Evolutionary conservation across 2,113 vertebrate genomes (phyloP).

Genomic region (Atherinomorus stipes): DNA sequence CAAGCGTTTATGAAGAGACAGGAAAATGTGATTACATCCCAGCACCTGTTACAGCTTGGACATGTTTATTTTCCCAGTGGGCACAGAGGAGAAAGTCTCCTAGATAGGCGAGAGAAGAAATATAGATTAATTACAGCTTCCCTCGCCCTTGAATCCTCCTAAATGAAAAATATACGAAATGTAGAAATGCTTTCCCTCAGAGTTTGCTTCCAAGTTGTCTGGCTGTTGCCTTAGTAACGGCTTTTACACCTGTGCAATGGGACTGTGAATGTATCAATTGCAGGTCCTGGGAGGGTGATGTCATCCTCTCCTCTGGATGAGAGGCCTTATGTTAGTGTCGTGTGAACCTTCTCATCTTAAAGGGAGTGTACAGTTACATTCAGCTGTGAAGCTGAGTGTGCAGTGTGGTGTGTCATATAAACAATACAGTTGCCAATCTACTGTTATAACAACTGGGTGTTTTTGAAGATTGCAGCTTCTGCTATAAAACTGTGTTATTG

Average conservation of each 20-base stretch:
- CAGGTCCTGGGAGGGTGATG: conserved; percentile 23
- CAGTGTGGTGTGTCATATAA: conserved; percentile 32
- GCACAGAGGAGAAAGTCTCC: conserved; percentile 24
- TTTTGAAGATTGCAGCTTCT: conserved; percentile 17
- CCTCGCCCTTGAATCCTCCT: background rate
- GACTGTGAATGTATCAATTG: conserved; percentile 32
- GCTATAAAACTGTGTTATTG: conserved; percentile 25
- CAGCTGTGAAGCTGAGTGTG: conserved; percentile 42
- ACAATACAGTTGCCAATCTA: conserved; percentile 21
- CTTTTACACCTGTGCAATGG: conserved; percentile 57
- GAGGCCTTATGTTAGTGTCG: conserved; percentile 25
- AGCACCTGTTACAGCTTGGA: conserved; percentile 61
- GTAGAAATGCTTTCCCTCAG: conserved; percentile 17
- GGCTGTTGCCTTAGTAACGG: conserved; percentile 28
- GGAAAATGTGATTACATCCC: conserved; percentile 36
- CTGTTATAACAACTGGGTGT: conserved; percentile 26
- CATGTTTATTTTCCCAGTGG: conserved; percentile 37
- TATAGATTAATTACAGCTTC: conserved; percentile 19
- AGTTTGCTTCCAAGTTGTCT: conserved; percentile 28
- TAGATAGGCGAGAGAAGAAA: conserved; percentile 12
- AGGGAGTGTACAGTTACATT: conserved; percentile 30
- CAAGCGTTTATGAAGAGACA: background rate
- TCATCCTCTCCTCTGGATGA: conserved; percentile 43
- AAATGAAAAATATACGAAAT: conserved; percentile 38
- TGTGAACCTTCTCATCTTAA: conserved; percentile 51